Base-by-base conservation (phyloP, 2,888 invertebrate species). In the Plemyria rubiginata region DNA sequence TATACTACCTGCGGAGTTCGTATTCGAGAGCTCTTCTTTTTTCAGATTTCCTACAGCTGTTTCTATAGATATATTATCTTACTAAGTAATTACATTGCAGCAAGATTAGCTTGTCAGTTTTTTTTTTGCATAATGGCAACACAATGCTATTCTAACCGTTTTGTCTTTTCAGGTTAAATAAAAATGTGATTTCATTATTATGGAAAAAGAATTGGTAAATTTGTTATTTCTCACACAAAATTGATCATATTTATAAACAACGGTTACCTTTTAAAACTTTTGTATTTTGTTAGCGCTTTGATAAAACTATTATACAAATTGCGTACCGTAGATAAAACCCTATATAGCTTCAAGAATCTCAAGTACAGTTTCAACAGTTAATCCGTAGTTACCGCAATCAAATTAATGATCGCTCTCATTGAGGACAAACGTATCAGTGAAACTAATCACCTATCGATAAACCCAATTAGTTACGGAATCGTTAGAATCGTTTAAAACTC, bases 391-490 rank as follows among this genome's bases (percentile, higher is more conserved):
- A 28, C 45, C 38, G 45, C 60, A 60, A 64, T 65, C 54, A 65
- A 63, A 66, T 66, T 69, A 69, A 69, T 72, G 54, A 70, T 52
- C 48, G 48, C 54, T 65, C 63, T 72, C 70, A 74, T 75, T 79
- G 71, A 67, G 70, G 70, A 62, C 70, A 70, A 68, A 59, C 63
- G 62, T 66, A 68, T 65, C 54, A 54, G 65, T 63, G 54, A 63
- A 65, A 53, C 68, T 74, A 71, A 76, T 73, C 63, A 62, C 68
- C 61, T 70, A 68, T 69, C 62, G 65, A 73, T 68, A 60, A 70
- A 65, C 61, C 32, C 67, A 65, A 73, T 78, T 76, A 64, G 74
- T 70, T 69, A 68, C 63, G 66, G 67, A 67, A 73, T 72, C 59
- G 65, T 43, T 54, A 58, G 56, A 61, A 69, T 70, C 65, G 65